Evolutionary conservation across 2,113 vertebrate species (phyloP).

Genomic region (Arenaria interpres): DNA sequence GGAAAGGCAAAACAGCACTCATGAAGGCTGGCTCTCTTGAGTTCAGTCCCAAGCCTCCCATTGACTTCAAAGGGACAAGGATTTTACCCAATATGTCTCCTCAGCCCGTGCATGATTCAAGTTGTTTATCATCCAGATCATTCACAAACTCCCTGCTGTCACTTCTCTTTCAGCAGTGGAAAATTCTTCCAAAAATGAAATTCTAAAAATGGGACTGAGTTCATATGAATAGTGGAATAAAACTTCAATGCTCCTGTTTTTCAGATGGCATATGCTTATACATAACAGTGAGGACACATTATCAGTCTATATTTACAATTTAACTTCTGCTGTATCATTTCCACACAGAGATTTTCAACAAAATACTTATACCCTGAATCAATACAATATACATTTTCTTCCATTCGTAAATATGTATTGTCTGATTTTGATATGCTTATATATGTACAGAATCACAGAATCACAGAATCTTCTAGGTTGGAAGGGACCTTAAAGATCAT

Average conservation of each 20-base stretch:
- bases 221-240: background rate
- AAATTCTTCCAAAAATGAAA: background rate
- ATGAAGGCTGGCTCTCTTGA: background rate
- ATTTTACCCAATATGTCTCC: background rate
- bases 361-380: background rate
- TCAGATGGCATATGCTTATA: background rate
- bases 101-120: background rate
- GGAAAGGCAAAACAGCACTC: background rate
- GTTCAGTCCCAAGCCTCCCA: background rate
- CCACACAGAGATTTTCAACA: background rate
- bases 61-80: background rate
- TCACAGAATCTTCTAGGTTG: no score
- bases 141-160: background rate
- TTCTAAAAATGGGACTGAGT: background rate
- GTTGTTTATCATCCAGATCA: background rate
- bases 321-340: background rate
- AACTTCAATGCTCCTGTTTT: background rate
- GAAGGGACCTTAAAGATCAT: no score
- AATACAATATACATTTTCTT: background rate
- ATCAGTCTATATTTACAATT: background rate
- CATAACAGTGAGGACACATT: background rate
- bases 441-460: no score
- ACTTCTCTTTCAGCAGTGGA: background rate
- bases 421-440: background rate
- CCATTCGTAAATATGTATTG: background rate